Percentiles rank a stretch among this genome's conserved stretches.
These are phyloP conservation scores for Bombus balteatus DNA, from an alignment of 1,140 invertebrate genomes.

Conservation along the genomic window DNA sequence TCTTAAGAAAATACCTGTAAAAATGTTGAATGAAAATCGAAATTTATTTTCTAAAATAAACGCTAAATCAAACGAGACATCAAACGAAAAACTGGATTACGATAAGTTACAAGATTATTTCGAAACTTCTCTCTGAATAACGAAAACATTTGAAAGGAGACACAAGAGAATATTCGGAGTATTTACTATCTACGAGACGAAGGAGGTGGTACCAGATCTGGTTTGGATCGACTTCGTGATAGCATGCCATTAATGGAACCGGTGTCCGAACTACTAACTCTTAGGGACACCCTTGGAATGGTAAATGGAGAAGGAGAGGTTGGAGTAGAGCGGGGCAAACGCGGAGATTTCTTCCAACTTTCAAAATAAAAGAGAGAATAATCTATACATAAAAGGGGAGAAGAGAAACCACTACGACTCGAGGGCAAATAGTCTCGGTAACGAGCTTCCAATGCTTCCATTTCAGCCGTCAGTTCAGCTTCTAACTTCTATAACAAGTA, in stretches of 20 bases:
- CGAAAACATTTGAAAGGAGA: conserved; percentile 19
- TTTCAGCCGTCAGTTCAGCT: conserved; percentile 78
- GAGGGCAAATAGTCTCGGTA: conserved; percentile 79
- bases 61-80: background rate
- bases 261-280: conserved; percentile 72
- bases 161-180: background rate
- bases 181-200: conserved; percentile 72
- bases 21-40: background rate
- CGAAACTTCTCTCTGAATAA: conserved; percentile 16
- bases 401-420: conserved; percentile 76
- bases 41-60: background rate
- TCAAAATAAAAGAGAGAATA: conserved; percentile 69
- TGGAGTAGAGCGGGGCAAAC: conserved; percentile 72
- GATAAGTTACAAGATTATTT: conserved; percentile 2
- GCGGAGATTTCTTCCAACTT: conserved; percentile 71
- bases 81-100: background rate
- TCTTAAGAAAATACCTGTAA: background rate
- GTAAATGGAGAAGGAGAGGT: conserved; percentile 76
- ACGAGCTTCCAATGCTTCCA: conserved; percentile 79
- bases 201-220: conserved; percentile 65
- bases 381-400: conserved; percentile 70
- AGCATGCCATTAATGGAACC: conserved; percentile 73
- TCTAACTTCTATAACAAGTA: conserved; percentile 81
- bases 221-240: conserved; percentile 71
- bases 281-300: conserved; percentile 78